phyloP scores from a whole-genome alignment of 2,888 invertebrate species.

The Netelia melanura region DNA sequence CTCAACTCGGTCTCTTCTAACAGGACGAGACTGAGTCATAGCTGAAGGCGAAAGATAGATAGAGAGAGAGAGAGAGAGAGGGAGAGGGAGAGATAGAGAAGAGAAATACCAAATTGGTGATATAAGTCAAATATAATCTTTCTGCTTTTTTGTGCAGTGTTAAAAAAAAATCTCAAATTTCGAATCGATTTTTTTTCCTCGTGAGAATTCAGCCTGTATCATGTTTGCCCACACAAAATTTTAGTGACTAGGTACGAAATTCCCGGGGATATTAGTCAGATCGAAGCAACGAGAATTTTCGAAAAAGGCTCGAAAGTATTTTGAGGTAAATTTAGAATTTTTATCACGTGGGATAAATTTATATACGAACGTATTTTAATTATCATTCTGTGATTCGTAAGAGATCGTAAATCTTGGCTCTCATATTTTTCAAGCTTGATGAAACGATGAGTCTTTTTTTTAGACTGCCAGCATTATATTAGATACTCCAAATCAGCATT shows the following conservation, averaged over 20 bases:
- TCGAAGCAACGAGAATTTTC: too few species aligned
- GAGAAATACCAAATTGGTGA: slow-evolving; percentile 20
- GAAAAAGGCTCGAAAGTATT: too few species aligned
- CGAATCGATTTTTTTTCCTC: not conserved
- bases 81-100: not conserved
- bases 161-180: not conserved
- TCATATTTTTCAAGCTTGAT: too few species aligned
- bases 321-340: too few species aligned
- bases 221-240: slow-evolving; percentile 23
- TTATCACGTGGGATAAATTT: too few species aligned
- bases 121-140: slow-evolving; percentile 4
- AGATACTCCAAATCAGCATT: too few species aligned
- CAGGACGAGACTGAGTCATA: slow-evolving; percentile 52
- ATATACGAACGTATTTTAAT: too few species aligned
- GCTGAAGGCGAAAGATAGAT: slow-evolving; percentile 34
- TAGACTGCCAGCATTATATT: too few species aligned
- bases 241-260: not conserved
- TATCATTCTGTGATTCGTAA: too few species aligned
- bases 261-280: too few species aligned
- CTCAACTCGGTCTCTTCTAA: not conserved
- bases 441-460: too few species aligned
- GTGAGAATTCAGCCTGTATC: not conserved
- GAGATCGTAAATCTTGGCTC: too few species aligned
- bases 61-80: not conserved
- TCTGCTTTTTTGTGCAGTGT: not conserved